A percentile compares a stretch with the other conserved stretches of the same genome.
Evolutionary conservation across 2,797 vertebrate species (phyloP).

Genomic region (Acanthiza pusilla): DNA sequence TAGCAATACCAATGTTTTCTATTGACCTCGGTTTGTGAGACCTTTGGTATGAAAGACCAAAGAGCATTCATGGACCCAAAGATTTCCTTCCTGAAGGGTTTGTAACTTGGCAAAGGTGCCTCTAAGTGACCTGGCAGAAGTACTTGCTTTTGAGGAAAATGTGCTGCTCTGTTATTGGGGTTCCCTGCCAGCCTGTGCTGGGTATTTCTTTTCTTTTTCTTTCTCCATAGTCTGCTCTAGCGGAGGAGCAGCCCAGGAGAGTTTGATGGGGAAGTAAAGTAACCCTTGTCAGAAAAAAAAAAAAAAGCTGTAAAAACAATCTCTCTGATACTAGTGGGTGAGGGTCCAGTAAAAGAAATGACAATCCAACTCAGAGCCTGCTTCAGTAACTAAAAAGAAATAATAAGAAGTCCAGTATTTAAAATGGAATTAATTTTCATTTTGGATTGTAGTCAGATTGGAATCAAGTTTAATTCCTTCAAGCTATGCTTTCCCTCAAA

Average conservation of each 20-base stretch:
- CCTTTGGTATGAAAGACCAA: neutral
- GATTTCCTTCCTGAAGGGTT: neutral
- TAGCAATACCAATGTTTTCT: neutral
- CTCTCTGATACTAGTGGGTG: neutral
- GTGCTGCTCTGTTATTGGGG: neutral
- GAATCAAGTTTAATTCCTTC: slow-evolving; percentile 7
- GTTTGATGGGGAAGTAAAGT: neutral
- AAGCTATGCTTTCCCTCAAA: neutral
- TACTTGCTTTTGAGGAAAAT: neutral
- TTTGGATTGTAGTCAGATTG: neutral
- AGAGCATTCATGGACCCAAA: neutral
- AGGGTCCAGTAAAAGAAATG: neutral
- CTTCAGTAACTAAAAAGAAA: neutral
- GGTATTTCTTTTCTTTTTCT: neutral
- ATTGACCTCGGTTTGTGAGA: neutral
- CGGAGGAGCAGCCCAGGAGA: neutral
- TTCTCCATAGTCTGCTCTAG: neutral
- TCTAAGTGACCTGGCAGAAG: neutral
- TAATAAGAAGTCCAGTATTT: neutral
- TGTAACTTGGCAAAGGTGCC: neutral
- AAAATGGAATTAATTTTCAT: slow-evolving; percentile 16
- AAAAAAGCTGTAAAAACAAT: neutral
- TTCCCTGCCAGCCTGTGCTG: neutral
- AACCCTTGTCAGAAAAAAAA: neutral
- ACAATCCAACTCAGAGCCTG: neutral